Evolutionary conservation across 2,888 invertebrate species (phyloP).

Genomic region (Leptopilina syphax): DNA sequence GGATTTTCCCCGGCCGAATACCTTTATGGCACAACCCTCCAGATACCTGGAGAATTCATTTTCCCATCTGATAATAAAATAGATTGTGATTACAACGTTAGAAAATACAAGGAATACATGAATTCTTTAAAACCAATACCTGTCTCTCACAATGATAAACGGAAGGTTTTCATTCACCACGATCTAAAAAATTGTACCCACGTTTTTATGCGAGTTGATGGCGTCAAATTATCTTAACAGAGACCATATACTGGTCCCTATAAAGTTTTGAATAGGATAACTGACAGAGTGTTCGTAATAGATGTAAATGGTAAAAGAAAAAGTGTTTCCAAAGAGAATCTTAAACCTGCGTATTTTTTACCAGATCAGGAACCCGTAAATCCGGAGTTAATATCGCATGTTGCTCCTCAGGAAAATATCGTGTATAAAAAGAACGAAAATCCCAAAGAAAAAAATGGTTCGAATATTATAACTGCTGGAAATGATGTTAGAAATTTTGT

Average conservation of each 20-base stretch:
- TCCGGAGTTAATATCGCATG: not conserved
- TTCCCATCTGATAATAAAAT: not conserved
- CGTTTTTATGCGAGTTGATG: not conserved
- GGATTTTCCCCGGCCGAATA: not conserved
- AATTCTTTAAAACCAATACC: not conserved
- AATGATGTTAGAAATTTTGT: too few species aligned
- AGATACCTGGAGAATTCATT: not conserved
- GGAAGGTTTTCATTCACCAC: not conserved
- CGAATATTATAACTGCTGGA: too few species aligned
- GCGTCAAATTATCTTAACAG: not conserved
- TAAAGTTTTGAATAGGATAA: not conserved
- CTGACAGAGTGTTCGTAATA: not conserved
- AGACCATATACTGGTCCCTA: not conserved
- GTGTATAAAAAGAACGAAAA: not conserved
- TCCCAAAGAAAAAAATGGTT: conserved; percentile 9
- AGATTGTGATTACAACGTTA: not conserved
- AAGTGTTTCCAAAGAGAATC: not conserved
- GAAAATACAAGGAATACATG: not conserved
- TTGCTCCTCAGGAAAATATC: not conserved
- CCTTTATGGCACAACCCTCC: not conserved
- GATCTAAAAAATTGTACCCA: not conserved
- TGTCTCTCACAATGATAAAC: not conserved
- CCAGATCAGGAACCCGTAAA: not conserved
- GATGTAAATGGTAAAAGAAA: not conserved
- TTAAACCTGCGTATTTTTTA: not conserved